Base-by-base conservation (phyloP, 2,113 vertebrate genomes). In the Synodontis membranacea region DNA sequence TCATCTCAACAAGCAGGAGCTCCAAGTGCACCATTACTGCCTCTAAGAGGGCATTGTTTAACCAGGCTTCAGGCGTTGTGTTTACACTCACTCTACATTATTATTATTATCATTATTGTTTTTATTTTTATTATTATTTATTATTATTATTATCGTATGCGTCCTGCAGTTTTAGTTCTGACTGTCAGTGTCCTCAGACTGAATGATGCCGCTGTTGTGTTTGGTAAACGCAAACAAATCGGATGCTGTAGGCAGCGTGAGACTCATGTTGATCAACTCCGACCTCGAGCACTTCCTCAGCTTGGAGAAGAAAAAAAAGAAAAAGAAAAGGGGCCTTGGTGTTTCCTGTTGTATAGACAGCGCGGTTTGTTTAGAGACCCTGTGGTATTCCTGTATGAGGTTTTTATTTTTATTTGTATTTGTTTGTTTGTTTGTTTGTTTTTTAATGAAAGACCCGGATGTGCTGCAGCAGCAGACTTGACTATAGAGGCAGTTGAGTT, bases 281-380 rank as follows among this genome's bases (percentile, higher is more conserved):
- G 75, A 48, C 56, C 84, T n/a, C 37, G 54, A 78, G 52, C 88
- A 84, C 88, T 87, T 87, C 75, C 88, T 89, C 87, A 88, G 85
- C 62, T 74, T 83, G 44, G 21, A 70, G 44, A 10, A 68, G 34
- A 56, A 56, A 84, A 86, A 84, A n/a, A n/a, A n/a, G n/a, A n/a
- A n/a, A n/a, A n/a, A n/a, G n/a, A n/a, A n/a, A n/a, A n/a, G n/a
- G n/a, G 82, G 89, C 87, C 87, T 68, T 68, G 50, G 74, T 83
- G 68, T 88, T 89, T 89, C 86, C 89, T 89, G 81, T 88, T 88
- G 12, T 70, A 46, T 14, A 75, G n/a, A 82, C 19, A 83, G 34
- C 34, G n/a, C 10, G 62, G n/a, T 60, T 79, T 79, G n/a, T 3
- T 80, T 42, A 44, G 81, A 39, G 44, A n/a, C 72, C 25, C 56